Base-by-base conservation (phyloP, 1,140 invertebrate species). In the Eciton burchellii region DNA sequence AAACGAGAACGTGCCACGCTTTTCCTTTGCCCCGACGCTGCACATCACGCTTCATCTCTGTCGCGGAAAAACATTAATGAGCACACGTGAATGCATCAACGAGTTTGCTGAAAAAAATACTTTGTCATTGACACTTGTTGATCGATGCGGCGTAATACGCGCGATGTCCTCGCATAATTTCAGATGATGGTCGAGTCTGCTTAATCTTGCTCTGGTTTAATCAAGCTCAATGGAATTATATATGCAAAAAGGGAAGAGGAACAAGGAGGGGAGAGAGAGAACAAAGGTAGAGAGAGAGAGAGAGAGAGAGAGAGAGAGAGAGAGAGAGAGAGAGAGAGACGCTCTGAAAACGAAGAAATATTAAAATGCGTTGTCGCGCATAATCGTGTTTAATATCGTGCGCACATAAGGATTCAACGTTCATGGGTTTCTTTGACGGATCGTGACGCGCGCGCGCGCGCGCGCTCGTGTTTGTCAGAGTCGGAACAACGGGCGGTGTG, bases 321-420 rank as follows among this genome's bases (percentile, higher is more conserved):
- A 35, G 35, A 6, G 6, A 6, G 6, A 35, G 35, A 35, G 35
- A 35, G 35, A 35, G 35, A 35, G 6, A 35, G 35, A 35, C 35
- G 6, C 2, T 35, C 6, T 2, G 6, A 35, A 35, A 35, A 35
- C 6, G 6, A 3, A 3, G 35, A 35, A 35, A 35, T 35, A 35
- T 35, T 35, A 2, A 35, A 35, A 35, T 35, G 35, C 35, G 2
- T 35, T 35, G 6, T 35, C 35, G 35, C 35, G 6, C 35, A 35
- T 35, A 35, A 35, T 35, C 35, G 35, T 35, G n/a, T n/a, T n/a
- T n/a, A n/a, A n/a, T n/a, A n/a, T n/a, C n/a, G n/a, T 93, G 92
- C 88, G 68, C 84, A 83, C 84, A 77, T 90, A 89, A 91, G 93
- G 92, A 90, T 89, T 91, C 88, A 76, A 49, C 47, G 66, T 90